phyloP scores from a whole-genome alignment of 1,140 invertebrate genomes.

The Chironomus striatipennis region DNA sequence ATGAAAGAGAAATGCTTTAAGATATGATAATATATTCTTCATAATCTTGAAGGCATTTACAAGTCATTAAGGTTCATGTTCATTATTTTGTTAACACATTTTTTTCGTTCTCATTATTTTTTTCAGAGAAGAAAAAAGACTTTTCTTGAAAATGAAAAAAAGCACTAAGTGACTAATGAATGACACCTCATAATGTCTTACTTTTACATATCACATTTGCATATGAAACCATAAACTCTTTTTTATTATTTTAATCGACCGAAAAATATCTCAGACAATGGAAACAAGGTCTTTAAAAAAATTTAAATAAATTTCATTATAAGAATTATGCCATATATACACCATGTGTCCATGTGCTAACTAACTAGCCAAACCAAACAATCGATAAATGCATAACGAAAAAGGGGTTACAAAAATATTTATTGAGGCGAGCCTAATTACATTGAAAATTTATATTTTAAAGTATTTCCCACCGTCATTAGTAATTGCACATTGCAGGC shows the following conservation, averaged over 20 bases:
- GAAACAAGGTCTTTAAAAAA: not conserved
- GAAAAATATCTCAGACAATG: not conserved
- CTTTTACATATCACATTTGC: not conserved
- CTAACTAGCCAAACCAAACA: not conserved
- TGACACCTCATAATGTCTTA: not conserved
- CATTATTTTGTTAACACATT: constrained; percentile 16
- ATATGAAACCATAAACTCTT: constrained; percentile 9
- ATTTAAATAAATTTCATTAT: too few relatives aligned
- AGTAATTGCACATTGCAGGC: not conserved
- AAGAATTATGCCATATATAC: too few relatives aligned
- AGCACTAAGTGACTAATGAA: constrained; percentile 1
- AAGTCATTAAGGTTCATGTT: constrained; percentile 20
- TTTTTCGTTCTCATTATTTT: not conserved
- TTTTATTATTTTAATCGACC: not conserved
- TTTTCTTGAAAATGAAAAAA: too few relatives aligned
- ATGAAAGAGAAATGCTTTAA: not conserved
- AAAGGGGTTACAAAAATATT: not conserved
- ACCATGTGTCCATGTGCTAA: not conserved
- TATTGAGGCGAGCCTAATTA: not conserved
- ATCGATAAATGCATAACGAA: not conserved
- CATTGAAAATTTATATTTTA: not conserved
- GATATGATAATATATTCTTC: constrained; percentile 7
- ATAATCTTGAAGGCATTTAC: constrained; percentile 22
- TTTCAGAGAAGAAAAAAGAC: not conserved
- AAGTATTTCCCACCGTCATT: constrained; percentile 2